These are phyloP conservation scores for Microchirus variegatus DNA, from an alignment of 2,797 vertebrate species.

Conservation along the genomic window DNA sequence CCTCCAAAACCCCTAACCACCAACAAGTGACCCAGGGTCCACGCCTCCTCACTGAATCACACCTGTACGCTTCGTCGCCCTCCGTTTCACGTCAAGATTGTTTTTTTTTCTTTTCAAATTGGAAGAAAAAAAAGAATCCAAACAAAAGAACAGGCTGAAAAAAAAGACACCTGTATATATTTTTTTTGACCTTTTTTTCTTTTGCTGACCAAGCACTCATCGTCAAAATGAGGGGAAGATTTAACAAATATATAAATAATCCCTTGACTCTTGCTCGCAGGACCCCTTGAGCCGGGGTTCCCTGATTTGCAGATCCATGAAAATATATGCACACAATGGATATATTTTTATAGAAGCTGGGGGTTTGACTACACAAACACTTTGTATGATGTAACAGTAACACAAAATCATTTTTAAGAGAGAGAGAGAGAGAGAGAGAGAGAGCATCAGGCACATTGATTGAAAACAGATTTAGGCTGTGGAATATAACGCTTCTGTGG, in stretches of 20 bases:
- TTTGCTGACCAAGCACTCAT: conserved; percentile 76
- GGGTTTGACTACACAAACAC: conserved; percentile 72
- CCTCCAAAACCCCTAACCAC: conserved; percentile 54
- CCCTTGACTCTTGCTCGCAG: conserved; percentile 54
- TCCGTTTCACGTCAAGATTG: conserved; percentile 88
- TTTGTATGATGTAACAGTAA: conserved; percentile 72
- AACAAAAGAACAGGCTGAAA: conserved; percentile 70
- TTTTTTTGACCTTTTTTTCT: conserved; percentile 62
- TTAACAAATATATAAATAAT: conserved; percentile 24
- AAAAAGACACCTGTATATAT: conserved; percentile 55
- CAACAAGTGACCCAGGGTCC: conserved; percentile 82
- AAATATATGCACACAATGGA: conserved; percentile 79
- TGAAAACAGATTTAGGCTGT: conserved; percentile 78
- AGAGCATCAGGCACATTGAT: conserved; percentile 67
- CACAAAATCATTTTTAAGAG: conserved; percentile 41
- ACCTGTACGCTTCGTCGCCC: conserved; percentile 79
- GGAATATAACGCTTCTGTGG: conserved; percentile 62
- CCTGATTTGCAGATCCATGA: conserved; percentile 65
- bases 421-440: conserved; percentile 36
- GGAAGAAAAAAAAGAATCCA: conserved; percentile 57
- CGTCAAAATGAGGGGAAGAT: conserved; percentile 73
- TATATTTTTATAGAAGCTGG: conserved; percentile 82
- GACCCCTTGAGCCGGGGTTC: conserved; percentile 59
- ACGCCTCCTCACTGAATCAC: conserved; percentile 80
- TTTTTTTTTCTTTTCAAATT: conserved; percentile 42